Evolutionary conservation across 2,113 vertebrate genomes (phyloP).

Genomic region (Turnix velox): DNA sequence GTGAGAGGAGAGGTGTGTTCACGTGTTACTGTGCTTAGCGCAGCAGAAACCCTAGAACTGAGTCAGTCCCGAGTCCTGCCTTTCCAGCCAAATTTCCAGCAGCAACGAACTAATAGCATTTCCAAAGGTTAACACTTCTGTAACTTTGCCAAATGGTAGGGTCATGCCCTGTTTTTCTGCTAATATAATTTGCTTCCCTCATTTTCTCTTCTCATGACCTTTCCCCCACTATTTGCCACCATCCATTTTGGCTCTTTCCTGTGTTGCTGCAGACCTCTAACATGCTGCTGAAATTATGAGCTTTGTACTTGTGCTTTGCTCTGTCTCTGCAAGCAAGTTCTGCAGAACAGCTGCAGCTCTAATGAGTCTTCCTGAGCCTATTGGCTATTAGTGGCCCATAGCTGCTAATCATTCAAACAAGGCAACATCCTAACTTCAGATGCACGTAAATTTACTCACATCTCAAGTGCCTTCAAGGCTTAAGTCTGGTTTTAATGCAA

Average conservation of each 20-base stretch:
- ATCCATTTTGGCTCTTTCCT: background rate
- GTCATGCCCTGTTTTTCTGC: conserved; percentile 58
- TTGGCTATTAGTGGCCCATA: too few species aligned
- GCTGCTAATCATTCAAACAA: background rate
- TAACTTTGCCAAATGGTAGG: conserved; percentile 36
- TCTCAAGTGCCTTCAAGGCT: background rate
- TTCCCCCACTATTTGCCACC: conserved; percentile 41
- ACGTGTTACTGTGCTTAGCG: conserved; percentile 47
- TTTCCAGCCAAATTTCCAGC: conserved; percentile 55
- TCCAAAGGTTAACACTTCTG: conserved; percentile 59
- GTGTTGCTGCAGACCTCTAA: background rate
- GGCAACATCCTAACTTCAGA: background rate
- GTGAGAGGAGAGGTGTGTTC: conserved; percentile 32
- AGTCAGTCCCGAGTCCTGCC: conserved; percentile 13
- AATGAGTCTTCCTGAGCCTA: fast-evolving
- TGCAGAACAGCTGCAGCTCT: background rate
- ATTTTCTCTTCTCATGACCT: conserved; percentile 57
- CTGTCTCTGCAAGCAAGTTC: background rate
- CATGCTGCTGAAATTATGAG: background rate
- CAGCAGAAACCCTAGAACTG: conserved; percentile 65
- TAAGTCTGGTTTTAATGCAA: background rate
- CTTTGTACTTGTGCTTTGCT: background rate
- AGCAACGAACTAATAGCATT: conserved; percentile 43
- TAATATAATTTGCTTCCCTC: conserved; percentile 17
- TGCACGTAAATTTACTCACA: background rate